Base-by-base conservation (phyloP, 1,140 invertebrate species). In the Anoplophora glabripennis region DNA sequence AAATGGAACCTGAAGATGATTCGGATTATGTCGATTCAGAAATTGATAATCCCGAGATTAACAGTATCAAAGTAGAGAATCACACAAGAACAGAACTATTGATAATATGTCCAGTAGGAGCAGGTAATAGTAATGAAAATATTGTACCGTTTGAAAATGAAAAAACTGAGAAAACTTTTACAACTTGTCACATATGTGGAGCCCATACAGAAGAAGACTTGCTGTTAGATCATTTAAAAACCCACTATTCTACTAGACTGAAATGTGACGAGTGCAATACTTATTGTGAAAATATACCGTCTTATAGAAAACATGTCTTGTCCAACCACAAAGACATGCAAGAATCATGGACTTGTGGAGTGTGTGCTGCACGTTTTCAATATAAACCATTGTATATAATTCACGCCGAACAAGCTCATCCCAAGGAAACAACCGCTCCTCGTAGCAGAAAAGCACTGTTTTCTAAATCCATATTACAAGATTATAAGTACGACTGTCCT, bases 381-480 rank as follows among this genome's bases (percentile, higher is more conserved):
- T 54, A 54, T 41, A 54, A 54, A n/a, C 52, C 52, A 8, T 33
- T 54, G 9, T 54, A 42, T 36, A 33, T 42, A 4, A 54, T 54
- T 7, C 52, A 54, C 28, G 5, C 9, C 12, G 35, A 41, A 21
- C 21, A 45, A 45, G 42, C 15, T 0, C 42, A 33, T 33, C 10
- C 36, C 38, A 8, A 11, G 1, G 40, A 38, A 38, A 18, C 14
- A 10, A 1, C 11, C 41, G 12, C 8, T 47, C 37, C n/a, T 35
- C 18, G 33, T 7, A 7, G 40, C 21, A 35, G 11, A 15, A 11
- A n/a, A 44, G 36, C 10, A 45, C 11, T 41, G 41, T 46, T 7
- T 37, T 0, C 5, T 3, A 0, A 14, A 40, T 8, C 14, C 10
- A 51, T n/a, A 44, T 28, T 28, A 44, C 28, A 54, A 54, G 10